Conservation (phyloP, 2,113 vertebrate genomes). For the Elaphurus davidianus region DNA sequence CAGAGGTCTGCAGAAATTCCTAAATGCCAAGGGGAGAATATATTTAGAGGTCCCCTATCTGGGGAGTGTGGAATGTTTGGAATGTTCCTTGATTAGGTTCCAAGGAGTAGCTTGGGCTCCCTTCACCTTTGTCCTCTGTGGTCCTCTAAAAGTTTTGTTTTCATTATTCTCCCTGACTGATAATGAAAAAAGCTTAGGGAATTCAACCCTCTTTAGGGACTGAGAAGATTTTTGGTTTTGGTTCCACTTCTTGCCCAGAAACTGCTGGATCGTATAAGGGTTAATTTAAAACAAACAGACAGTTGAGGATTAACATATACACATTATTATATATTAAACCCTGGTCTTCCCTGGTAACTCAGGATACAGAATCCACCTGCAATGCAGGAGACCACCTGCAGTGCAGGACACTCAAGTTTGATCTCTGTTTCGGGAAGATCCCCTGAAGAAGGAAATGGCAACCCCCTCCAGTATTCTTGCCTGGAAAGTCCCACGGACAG, state of each 20-base stretch:
- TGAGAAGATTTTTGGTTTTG: neutral
- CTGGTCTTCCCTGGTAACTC: neutral
- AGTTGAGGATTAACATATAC: neutral
- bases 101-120: rapidly evolving
- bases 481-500: neutral
- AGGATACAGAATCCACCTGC: neutral
- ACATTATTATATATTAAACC: neutral
- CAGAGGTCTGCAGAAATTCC: neutral
- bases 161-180: neutral
- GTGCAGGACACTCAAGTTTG: neutral
- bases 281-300: neutral
- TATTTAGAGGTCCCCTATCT: neutral
- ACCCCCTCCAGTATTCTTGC: neutral
- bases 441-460: neutral
- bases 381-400: neutral
- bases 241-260: neutral
- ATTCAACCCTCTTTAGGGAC: neutral
- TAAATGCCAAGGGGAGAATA: no score
- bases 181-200: neutral
- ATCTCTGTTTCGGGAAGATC: neutral
- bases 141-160: neutral
- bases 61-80: no score
- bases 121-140: neutral
- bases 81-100: neutral
- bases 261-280: neutral